Evolutionary conservation across 2,888 invertebrate genomes (phyloP).

Genomic region (Nephrotoma flavescens): DNA sequence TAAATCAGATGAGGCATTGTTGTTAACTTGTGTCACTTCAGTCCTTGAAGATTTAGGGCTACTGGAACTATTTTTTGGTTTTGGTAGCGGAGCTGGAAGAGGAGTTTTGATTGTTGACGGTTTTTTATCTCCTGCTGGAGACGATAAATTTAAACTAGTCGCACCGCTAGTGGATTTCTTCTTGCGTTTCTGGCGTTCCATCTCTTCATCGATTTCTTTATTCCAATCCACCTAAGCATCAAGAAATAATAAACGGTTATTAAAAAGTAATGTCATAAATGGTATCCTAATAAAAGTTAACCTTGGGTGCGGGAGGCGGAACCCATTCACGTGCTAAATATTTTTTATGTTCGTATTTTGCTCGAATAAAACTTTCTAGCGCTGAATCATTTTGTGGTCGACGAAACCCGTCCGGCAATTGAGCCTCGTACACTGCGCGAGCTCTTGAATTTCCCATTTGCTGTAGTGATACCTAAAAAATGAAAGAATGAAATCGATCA

Average conservation of each 20-base stretch:
- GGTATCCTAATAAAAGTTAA: not conserved
- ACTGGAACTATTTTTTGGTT: conserved; percentile 33
- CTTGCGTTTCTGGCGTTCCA: conserved; percentile 66
- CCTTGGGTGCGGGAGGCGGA: conserved; percentile 65
- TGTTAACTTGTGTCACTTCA: conserved; percentile 16
- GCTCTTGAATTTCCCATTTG: conserved; percentile 98
- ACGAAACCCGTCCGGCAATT: conserved; percentile 87
- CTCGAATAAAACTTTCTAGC: conserved; percentile 89
- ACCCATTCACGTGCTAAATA: conserved; percentile 98
- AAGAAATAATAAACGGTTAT: not conserved
- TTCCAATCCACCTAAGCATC: conserved; percentile 55
- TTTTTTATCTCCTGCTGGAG: conserved; percentile 14
- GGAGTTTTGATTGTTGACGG: conserved; percentile 15
- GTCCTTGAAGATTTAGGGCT: conserved; percentile 37
- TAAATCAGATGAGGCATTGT: conserved; percentile 22
- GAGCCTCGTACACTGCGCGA: conserved; percentile 93
- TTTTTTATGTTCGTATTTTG: conserved; percentile 97
- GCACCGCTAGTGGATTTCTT: conserved; percentile 50
- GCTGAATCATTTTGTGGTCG: conserved; percentile 90
- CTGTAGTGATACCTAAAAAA: conserved; percentile 52
- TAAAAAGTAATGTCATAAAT: not conserved
- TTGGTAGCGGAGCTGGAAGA: conserved; percentile 27
- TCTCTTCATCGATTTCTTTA: conserved; percentile 76
- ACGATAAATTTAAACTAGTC: conserved; percentile 17
- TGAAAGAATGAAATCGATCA: conserved; percentile 14